These are phyloP conservation scores for Capricornis sumatraensis DNA, from an alignment of 2,113 vertebrate genomes.

Conservation along the genomic window DNA sequence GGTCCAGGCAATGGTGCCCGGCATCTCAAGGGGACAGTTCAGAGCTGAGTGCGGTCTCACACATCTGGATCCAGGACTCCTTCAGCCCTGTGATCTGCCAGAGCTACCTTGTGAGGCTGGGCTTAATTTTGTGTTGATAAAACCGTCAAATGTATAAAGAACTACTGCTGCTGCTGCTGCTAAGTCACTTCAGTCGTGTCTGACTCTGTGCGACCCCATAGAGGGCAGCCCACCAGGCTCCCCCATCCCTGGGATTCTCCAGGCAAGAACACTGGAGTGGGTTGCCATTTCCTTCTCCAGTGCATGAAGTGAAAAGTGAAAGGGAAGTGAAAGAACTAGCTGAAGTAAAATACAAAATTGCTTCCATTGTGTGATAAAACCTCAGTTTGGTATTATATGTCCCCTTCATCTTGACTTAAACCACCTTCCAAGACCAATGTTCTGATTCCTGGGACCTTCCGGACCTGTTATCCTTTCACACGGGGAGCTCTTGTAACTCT, in stretches of 20 bases:
- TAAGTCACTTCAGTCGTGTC: too few species aligned
- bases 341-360: neutral
- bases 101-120: neutral
- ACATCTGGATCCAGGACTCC: neutral
- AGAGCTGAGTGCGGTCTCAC: too few species aligned
- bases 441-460: fast-evolving
- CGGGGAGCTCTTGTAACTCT: fast-evolving
- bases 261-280: too few species aligned
- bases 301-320: too few species aligned
- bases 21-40: neutral
- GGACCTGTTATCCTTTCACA: neutral
- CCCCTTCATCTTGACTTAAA: neutral
- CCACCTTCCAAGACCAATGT: neutral
- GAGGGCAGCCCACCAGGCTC: too few species aligned
- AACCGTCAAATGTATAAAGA: neutral
- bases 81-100: too few species aligned
- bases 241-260: too few species aligned
- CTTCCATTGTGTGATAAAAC: neutral
- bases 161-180: neutral
- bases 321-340: neutral
- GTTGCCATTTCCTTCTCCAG: too few species aligned
- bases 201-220: too few species aligned
- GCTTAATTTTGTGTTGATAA: neutral
- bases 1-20: neutral
- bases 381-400: neutral